Conservation (phyloP, 30 jellyfish, hydroid and myxozoan species). For the Pseudorhiza aurosa region DNA sequence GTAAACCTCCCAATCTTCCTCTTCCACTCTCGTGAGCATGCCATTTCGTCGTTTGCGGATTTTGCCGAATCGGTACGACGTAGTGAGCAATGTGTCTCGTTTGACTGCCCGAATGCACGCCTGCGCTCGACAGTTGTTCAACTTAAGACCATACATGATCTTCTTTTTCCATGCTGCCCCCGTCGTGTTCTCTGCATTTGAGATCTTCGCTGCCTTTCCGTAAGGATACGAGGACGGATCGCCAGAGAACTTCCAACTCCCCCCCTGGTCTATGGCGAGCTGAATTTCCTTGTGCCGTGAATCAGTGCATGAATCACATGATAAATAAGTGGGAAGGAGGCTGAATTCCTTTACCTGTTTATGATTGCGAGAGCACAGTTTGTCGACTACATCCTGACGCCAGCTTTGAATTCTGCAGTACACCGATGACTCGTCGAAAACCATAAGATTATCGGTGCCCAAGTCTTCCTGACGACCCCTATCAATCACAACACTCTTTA, state of each 20-base stretch:
- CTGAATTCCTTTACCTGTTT: constrained; percentile 35
- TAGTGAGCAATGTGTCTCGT: constrained; percentile 24
- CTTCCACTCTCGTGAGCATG: constrained; percentile 18
- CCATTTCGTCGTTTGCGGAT: constrained; percentile 31
- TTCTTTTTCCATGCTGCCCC: constrained; percentile 50
- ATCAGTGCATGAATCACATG: constrained; percentile 68
- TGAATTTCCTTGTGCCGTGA: constrained; percentile 32
- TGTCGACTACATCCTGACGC: constrained; percentile 39
- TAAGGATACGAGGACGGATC: background rate
- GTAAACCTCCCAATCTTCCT: constrained; percentile 76
- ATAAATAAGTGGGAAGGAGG: constrained; percentile 41
- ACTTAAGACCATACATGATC: constrained; percentile 59
- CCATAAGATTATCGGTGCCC: constrained; percentile 67
- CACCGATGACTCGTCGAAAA: constrained; percentile 58
- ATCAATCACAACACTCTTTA: constrained; percentile 56
- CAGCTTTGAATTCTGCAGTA: constrained; percentile 44
- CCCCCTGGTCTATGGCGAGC: constrained; percentile 32
- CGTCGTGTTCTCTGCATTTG: background rate
- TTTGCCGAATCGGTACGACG: constrained; percentile 21
- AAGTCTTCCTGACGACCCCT: constrained; percentile 64
- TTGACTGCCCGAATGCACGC: constrained; percentile 44
- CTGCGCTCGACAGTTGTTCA: constrained; percentile 53
- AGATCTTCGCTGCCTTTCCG: background rate
- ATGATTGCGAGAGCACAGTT: constrained; percentile 32
- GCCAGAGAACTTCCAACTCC: constrained; percentile 9